Percentiles rank a stretch among this genome's conserved stretches.
These are phyloP conservation scores for Dryoscopus gambensis DNA, from an alignment of 2,113 vertebrate genomes.

Conservation along the genomic window DNA sequence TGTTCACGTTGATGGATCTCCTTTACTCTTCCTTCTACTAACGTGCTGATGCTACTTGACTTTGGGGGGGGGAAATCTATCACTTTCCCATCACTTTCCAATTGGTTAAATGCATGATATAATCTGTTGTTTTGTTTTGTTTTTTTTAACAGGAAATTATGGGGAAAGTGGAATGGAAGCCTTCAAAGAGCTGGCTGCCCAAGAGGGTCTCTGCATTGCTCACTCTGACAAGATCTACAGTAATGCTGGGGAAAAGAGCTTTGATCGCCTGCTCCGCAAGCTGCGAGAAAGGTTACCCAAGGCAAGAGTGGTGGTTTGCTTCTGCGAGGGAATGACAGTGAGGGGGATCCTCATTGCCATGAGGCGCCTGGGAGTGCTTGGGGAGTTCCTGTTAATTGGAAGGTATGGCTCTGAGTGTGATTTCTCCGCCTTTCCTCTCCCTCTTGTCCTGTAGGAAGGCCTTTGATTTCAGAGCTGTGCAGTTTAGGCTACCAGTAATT, in stretches of 20 bases:
- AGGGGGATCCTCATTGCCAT: constrained; percentile 93
- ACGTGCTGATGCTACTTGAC: not conserved
- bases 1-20: not conserved
- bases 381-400: constrained; percentile 93
- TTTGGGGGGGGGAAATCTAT: rapidly evolving
- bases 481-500: not conserved
- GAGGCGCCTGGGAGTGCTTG: constrained; percentile 87
- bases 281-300: constrained; percentile 91
- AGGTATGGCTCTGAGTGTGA: constrained; percentile 75
- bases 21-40: not conserved
- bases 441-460: rapidly evolving
- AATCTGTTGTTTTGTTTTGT: not conserved
- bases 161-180: constrained; percentile 99
- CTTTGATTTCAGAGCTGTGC: not conserved
- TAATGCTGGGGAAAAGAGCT: constrained; percentile 94
- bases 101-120: not conserved
- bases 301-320: constrained; percentile 94
- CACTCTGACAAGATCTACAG: constrained; percentile 99
- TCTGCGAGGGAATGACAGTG: constrained; percentile 98
- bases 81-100: not conserved
- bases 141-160: constrained; percentile 84
- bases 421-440: not conserved
- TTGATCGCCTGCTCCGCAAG: constrained; percentile 91
- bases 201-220: constrained; percentile 94
- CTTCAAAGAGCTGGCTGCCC: constrained; percentile 96